These are phyloP conservation scores for Drosophila robusta DNA, from an alignment of 2,888 invertebrate species.

Conservation along the genomic window DNA sequence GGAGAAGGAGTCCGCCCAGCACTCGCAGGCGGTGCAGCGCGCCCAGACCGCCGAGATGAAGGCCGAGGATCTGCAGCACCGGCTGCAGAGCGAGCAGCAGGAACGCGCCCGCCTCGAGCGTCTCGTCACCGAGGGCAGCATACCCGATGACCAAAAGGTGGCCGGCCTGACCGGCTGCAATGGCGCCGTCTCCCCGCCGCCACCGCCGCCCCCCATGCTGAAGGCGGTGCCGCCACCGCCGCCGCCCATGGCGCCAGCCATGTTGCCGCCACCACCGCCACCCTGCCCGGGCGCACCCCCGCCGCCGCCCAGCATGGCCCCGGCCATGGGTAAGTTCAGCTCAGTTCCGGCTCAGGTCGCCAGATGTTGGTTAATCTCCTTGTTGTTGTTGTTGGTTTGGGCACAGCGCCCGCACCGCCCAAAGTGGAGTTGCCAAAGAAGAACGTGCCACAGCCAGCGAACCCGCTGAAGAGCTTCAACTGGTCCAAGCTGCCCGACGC, in stretches of 20 bases:
- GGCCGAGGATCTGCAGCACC: slow-evolving; percentile 88
- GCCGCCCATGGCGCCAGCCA: slow-evolving; percentile 83
- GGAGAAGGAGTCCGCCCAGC: slow-evolving; percentile 94
- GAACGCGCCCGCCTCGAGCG: slow-evolving; percentile 94
- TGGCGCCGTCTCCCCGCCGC: slow-evolving; percentile 87
- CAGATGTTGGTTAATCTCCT: too few species aligned
- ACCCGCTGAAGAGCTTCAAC: slow-evolving; percentile 98
- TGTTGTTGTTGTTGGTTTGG: too few species aligned
- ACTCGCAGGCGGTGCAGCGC: slow-evolving; percentile 93
- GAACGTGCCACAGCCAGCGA: slow-evolving; percentile 96
- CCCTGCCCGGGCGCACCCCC: slow-evolving; percentile 85
- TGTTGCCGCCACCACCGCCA: slow-evolving; percentile 87
- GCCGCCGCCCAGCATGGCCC: slow-evolving; percentile 82
- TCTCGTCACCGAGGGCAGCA: slow-evolving; percentile 94
- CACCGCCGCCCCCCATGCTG: slow-evolving; percentile 82
- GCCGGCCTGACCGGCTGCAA: slow-evolving; percentile 86
- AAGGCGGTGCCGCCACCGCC: slow-evolving; percentile 83
- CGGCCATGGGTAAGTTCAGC: slow-evolving; percentile 83
- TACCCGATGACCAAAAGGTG: slow-evolving; percentile 97
- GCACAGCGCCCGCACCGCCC: slow-evolving; percentile 86
- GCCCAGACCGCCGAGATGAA: slow-evolving; percentile 87
- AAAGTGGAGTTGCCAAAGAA: slow-evolving; percentile 89
- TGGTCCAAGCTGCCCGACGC: slow-evolving; percentile 98
- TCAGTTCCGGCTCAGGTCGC: too few species aligned
- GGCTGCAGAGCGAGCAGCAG: slow-evolving; percentile 90